Evolutionary conservation across 2,888 invertebrate species (phyloP).

Genomic region (Schizaphis graminum): DNA sequence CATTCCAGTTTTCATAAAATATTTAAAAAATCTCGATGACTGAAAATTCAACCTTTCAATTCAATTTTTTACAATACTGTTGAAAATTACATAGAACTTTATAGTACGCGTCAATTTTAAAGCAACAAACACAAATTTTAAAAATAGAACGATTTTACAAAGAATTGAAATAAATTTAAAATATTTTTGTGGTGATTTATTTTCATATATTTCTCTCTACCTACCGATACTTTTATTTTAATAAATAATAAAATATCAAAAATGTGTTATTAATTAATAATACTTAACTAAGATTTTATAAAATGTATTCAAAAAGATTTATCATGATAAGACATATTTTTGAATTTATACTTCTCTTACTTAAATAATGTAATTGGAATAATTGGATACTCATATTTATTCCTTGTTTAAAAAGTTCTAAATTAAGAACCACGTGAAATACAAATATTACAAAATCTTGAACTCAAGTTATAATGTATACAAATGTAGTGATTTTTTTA

Average conservation of each 20-base stretch:
- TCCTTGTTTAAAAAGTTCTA: not conserved
- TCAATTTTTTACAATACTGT: not conserved
- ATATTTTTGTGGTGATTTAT: not conserved
- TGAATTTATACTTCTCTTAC: not conserved
- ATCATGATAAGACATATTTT: not conserved
- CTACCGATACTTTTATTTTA: not conserved
- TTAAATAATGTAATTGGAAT: not conserved
- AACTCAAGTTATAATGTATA: not conserved
- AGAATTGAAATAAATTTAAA: not conserved
- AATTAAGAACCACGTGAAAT: not conserved
- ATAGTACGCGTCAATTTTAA: not conserved
- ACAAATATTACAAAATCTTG: not conserved
- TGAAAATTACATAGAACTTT: conserved; percentile 2
- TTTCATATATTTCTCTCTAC: not conserved
- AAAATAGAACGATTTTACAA: not conserved
- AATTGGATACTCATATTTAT: not conserved
- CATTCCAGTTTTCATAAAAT: not conserved
- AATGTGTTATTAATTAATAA: not conserved
- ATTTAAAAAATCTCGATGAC: not conserved
- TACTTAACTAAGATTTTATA: not conserved
- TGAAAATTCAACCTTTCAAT: not conserved
- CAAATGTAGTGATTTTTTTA: not conserved
- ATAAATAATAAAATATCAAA: not conserved
- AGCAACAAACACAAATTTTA: not conserved
- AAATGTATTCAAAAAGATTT: not conserved